Evolutionary conservation across 2,113 vertebrate genomes (phyloP).

Genomic region (Atherinomorus stipes): DNA sequence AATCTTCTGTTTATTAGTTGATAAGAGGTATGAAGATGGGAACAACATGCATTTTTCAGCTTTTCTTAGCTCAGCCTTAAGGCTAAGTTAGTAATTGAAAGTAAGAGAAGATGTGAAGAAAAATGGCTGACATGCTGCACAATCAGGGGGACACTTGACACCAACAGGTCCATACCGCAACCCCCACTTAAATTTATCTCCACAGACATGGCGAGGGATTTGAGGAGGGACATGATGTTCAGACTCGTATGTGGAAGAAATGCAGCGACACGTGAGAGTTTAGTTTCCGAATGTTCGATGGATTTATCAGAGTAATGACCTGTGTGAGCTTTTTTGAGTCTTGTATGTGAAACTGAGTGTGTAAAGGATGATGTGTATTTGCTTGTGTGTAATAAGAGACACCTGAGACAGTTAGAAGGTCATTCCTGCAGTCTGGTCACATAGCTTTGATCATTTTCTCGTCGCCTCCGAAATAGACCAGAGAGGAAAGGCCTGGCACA

Average conservation of each 20-base stretch:
- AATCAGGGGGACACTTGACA: conserved; percentile 60
- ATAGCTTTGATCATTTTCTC: conserved; percentile 80
- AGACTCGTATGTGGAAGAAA: conserved; percentile 26
- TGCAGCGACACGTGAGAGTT: conserved; percentile 8
- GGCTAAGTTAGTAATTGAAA: conserved; percentile 31
- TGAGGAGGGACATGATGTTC: conserved; percentile 13
- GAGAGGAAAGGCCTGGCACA: conserved; percentile 55
- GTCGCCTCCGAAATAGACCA: conserved; percentile 80
- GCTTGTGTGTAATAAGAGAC: conserved; percentile 67
- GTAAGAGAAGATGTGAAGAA: conserved; percentile 42
- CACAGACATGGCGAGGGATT: conserved; percentile 35
- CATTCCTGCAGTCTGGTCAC: conserved; percentile 71
- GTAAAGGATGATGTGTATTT: conserved; percentile 37
- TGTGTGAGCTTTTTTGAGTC: background rate
- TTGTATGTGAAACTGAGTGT: conserved; percentile 18
- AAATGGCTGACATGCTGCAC: conserved; percentile 47
- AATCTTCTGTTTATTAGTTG: background rate
- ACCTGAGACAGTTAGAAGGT: conserved; percentile 77
- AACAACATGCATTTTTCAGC: background rate
- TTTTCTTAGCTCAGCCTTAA: background rate
- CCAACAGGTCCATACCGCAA: conserved; percentile 43
- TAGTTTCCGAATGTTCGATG: background rate
- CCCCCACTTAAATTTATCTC: conserved; percentile 53
- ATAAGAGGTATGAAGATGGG: background rate
- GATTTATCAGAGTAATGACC: conserved; percentile 1